Conservation (phyloP, 2,113 vertebrate genomes). For the Parus major region DNA sequence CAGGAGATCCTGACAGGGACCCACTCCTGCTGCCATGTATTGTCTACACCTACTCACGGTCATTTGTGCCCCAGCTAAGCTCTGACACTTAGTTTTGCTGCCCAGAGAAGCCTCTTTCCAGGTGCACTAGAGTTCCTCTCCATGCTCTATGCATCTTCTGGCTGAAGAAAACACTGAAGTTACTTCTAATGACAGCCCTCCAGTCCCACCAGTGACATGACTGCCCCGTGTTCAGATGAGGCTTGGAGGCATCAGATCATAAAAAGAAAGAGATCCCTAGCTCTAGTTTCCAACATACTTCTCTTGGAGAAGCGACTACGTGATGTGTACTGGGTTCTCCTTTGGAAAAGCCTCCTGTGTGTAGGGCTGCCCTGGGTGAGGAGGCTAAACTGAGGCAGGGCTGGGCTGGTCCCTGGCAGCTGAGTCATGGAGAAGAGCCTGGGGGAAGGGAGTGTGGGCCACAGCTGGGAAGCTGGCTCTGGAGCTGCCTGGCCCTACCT, state of each 20-base stretch:
- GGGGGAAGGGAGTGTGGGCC: background rate
- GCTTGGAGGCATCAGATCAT: background rate
- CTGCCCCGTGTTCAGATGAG: background rate
- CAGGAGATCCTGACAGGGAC: background rate
- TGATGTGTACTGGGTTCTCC: background rate
- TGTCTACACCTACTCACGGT: background rate
- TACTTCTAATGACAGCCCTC: background rate
- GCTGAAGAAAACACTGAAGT: background rate
- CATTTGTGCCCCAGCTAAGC: background rate
- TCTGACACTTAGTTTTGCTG: background rate
- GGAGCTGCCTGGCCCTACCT: background rate
- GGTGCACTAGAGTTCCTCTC: background rate
- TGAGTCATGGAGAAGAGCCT: background rate
- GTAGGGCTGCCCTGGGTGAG: background rate
- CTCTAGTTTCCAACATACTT: background rate
- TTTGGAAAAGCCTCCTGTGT: background rate
- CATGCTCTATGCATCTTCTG: background rate
- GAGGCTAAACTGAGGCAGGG: background rate
- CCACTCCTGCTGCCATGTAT: fast-evolving
- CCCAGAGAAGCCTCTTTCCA: background rate
- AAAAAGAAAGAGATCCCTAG: background rate
- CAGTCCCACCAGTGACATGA: background rate
- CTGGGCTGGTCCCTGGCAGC: background rate
- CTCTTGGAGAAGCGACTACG: background rate
- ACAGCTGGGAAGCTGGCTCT: background rate